Percentiles rank a stretch among this genome's conserved stretches.
Conservation (phyloP, 2,888 invertebrate genomes). For the Agonopterix heracliana region DNA sequence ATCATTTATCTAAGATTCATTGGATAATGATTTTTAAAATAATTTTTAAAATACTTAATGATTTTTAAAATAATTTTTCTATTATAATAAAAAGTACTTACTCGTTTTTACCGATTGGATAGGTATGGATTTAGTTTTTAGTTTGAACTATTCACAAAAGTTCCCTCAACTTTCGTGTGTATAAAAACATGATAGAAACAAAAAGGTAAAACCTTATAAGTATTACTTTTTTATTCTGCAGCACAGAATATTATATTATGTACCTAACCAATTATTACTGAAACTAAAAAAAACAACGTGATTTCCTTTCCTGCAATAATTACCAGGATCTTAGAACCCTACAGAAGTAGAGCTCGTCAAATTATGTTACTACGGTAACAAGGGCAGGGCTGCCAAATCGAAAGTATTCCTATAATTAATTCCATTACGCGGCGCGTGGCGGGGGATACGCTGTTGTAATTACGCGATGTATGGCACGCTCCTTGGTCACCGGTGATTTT, state of each 20-base stretch:
- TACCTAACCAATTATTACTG: background rate
- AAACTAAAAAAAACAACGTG: background rate
- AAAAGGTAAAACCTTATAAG: too few relatives aligned
- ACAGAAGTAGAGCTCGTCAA: slow-evolving; percentile 33
- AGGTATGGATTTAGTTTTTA: too few relatives aligned
- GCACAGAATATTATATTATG: background rate
- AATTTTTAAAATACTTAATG: too few relatives aligned
- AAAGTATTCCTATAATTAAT: slow-evolving; percentile 43
- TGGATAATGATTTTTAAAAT: too few relatives aligned
- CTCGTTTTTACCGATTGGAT: too few relatives aligned
- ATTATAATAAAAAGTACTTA: too few relatives aligned
- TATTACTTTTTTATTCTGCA: too few relatives aligned
- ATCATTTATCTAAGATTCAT: too few relatives aligned
- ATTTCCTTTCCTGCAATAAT: background rate
- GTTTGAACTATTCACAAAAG: too few relatives aligned
- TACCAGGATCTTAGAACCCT: slow-evolving; percentile 22
- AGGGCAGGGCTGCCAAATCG: slow-evolving; percentile 23
- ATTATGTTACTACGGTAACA: slow-evolving; percentile 37
- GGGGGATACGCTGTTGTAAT: slow-evolving; percentile 6
- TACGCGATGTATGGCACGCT: slow-evolving; percentile 13
- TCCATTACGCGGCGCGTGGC: slow-evolving; percentile 51
- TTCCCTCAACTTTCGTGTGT: too few relatives aligned
- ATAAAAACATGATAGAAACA: too few relatives aligned
- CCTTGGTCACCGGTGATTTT: slow-evolving; percentile 1
- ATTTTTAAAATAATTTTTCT: too few relatives aligned